These are phyloP conservation scores for Torymus tubicola DNA, from an alignment of 2,888 invertebrate genomes.

Conservation along the genomic window DNA sequence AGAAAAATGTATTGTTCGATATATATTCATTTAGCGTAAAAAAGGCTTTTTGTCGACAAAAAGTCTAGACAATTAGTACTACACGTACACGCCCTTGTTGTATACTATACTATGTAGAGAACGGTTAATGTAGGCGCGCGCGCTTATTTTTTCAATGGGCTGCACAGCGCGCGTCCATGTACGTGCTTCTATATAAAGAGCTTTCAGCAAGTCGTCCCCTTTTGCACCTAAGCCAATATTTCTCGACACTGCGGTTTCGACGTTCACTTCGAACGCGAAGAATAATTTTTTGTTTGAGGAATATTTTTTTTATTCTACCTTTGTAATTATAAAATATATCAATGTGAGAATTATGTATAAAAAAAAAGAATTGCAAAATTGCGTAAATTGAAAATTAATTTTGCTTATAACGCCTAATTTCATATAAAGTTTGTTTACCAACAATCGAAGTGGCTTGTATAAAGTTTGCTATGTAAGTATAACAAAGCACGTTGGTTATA, in stretches of 20 bases:
- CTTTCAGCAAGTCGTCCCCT: conserved; percentile 34
- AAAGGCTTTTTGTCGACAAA: conserved; percentile 12
- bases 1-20: no score
- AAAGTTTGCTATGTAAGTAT: no score
- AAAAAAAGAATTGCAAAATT: no score
- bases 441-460: no score
- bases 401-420: no score
- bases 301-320: neutral
- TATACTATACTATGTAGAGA: neutral
- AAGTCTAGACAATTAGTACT: neutral
- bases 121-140: conserved; percentile 3
- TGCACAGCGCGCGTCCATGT: neutral
- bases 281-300: neutral
- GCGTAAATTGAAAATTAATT: no score
- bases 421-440: no score
- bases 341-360: no score
- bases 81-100: conserved; percentile 27
- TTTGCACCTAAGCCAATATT: conserved; percentile 4
- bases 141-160: neutral
- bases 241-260: no score
- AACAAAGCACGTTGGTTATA: no score
- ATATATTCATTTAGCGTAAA: neutral
- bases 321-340: neutral
- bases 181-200: conserved; percentile 22
- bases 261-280: no score